A percentile compares a stretch with the other conserved stretches of the same genome.
Evolutionary conservation across 1,140 invertebrate genomes (phyloP).

Genomic region (Holcopasites calliopsidis): DNA sequence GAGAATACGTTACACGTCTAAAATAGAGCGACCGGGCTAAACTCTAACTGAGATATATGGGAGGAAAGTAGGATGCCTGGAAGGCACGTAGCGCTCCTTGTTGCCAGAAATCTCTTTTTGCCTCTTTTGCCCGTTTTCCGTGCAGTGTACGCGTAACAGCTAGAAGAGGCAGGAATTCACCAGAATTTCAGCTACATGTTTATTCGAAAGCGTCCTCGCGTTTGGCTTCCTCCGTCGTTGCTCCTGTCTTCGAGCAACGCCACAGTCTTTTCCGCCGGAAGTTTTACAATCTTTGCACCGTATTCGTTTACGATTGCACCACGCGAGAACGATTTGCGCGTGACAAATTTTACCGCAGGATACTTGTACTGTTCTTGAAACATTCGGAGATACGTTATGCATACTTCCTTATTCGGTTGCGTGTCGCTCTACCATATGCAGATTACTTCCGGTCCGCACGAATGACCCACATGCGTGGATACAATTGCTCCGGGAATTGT

Average conservation of each 20-base stretch:
- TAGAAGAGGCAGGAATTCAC: not conserved
- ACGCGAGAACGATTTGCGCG: not conserved
- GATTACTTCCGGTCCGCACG: not conserved
- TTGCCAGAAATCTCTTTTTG: slow-evolving; percentile 22
- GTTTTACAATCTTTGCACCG: not conserved
- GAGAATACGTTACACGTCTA: slow-evolving; percentile 18
- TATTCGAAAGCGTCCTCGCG: slow-evolving; percentile 1
- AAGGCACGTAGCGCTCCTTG: slow-evolving; percentile 5
- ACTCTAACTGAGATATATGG: slow-evolving; percentile 23
- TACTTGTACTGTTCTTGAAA: not conserved
- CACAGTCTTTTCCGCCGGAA: no score
- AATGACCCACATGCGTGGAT: not conserved
- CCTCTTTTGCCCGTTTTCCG: not conserved
- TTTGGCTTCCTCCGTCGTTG: not conserved
- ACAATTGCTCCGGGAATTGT: no score
- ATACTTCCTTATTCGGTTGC: not conserved
- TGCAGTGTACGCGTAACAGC: not conserved
- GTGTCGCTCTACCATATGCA: not conserved
- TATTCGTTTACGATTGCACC: not conserved
- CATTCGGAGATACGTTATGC: not conserved
- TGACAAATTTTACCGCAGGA: not conserved
- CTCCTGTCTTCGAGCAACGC: not conserved
- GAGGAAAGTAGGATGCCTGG: not conserved
- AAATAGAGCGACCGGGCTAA: slow-evolving; percentile 15
- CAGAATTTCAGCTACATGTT: slow-evolving; percentile 13